phyloP scores from a whole-genome alignment of 1,140 invertebrate genomes.

The Drosophila repleta region DNA sequence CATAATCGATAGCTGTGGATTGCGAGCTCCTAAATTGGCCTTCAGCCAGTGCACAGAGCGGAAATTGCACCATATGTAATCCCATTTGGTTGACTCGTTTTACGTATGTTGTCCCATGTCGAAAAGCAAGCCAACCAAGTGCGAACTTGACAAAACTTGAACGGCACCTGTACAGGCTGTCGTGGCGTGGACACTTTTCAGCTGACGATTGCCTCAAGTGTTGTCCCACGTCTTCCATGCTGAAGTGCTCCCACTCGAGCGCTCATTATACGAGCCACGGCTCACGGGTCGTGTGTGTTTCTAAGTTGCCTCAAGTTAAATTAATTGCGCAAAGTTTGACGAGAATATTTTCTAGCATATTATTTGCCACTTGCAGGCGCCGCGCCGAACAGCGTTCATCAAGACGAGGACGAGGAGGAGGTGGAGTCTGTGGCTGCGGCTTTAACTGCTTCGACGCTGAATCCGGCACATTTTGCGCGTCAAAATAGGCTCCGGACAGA shows the following conservation, averaged over 20 bases:
- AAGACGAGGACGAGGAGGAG: background rate
- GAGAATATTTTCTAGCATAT: slow-evolving; percentile 42
- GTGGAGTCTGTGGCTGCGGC: background rate
- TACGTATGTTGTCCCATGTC: slow-evolving; percentile 23
- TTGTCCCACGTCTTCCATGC: slow-evolving; percentile 1
- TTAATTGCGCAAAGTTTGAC: slow-evolving; percentile 56
- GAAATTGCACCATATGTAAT: slow-evolving; percentile 42
- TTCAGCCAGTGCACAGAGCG: slow-evolving; percentile 28
- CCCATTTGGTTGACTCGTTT: slow-evolving; percentile 32
- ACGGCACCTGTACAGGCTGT: slow-evolving; percentile 20
- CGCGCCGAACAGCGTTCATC: slow-evolving; percentile 6
- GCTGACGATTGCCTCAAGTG: slow-evolving; percentile 36
- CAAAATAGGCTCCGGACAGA: slow-evolving; percentile 84
- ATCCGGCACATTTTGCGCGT: slow-evolving; percentile 73
- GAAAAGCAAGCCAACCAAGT: slow-evolving; percentile 22
- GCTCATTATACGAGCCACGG: slow-evolving; percentile 38
- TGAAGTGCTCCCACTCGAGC: slow-evolving; percentile 25
- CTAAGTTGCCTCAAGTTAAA: slow-evolving; percentile 31
- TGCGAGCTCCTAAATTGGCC: slow-evolving; percentile 15
- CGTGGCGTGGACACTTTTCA: slow-evolving; percentile 23
- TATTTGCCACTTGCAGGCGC: slow-evolving; percentile 58
- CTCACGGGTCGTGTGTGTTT: slow-evolving; percentile 5
- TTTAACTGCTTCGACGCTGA: slow-evolving; percentile 26
- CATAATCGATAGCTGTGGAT: slow-evolving; percentile 36
- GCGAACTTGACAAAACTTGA: slow-evolving; percentile 8